Base-by-base conservation (phyloP, 2,888 invertebrate species). In the Disparrhopalites patrizii region DNA sequence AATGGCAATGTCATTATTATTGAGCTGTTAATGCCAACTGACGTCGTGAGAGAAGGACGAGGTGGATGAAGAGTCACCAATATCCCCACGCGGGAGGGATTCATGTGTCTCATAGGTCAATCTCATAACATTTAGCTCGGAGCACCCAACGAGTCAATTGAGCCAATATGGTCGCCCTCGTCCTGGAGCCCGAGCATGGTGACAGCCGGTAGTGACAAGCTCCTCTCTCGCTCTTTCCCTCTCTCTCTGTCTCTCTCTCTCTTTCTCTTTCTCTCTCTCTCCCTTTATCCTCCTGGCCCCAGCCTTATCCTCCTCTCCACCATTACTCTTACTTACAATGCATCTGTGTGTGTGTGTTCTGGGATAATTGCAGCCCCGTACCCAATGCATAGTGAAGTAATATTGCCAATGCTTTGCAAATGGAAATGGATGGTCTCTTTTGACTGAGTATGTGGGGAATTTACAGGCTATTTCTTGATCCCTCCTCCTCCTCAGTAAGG, bases 11-110 rank as follows among this genome's bases (percentile, higher is more conserved):
- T 64, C 64, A 47, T 68, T 61, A 68, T 64, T 64, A 68, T 65
- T 64, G 61, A 68, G 67, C 57, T 65, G 67, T 66, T 66, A 66
- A 66, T 66, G 66, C 64, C 64, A 68, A 64, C 56, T 66, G 66
- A 62, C 66, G 66, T 58, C 40, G 36, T 31, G 60, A 40, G 57
- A 57, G 40, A 40, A 20, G 13, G 40, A 40, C n/a, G 30, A 47
- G 31, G 18, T 31, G 57, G 64, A 65, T 65, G 56, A 65, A 62
- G 58, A 57, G 57, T 51, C 66, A 54, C 23, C 23, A 23, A 25
- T 20, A 47, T 47, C 23, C 36, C 15, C 8, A 36, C 20, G 25
- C 20, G 47, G 47, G 47, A 47, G 23, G 10, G 23, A 4, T 20
- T 47, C 25, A 5, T 47, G 2, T 47, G 13, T 20, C 47, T n/a